phyloP scores from a whole-genome alignment of 2,888 invertebrate genomes.

The Monoplex corrugatus region DNA sequence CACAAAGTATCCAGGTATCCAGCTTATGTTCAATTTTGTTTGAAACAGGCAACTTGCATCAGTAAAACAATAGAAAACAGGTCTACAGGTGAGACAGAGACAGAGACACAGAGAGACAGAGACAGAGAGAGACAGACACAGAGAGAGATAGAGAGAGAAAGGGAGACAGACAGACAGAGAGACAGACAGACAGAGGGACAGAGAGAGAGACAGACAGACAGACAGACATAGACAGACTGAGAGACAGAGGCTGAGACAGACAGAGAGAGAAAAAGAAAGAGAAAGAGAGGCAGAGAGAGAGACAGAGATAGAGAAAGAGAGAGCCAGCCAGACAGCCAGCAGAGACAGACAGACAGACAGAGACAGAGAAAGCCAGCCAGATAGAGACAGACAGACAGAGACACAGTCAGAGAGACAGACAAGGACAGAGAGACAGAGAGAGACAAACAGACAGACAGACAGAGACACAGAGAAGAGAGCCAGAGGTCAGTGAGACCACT shows the following conservation, averaged over 20 bases:
- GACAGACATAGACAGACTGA: not conserved
- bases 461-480: no score
- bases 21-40: no score
- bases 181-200: no score
- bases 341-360: not conserved
- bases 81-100: no score
- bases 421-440: not conserved
- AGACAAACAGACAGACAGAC: not conserved
- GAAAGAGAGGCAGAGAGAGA: not conserved
- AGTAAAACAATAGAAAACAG: no score
- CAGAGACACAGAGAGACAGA: not conserved
- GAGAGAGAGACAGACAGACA: not conserved
- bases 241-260: not conserved
- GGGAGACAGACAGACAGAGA: no score
- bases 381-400: not conserved
- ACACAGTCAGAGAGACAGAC: not conserved
- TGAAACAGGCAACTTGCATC: no score
- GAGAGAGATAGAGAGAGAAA: not conserved
- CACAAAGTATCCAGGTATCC: no score
- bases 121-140: not conserved
- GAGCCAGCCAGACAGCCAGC: not conserved
- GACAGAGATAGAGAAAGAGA: not conserved
- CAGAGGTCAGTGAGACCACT: conserved; percentile 52
- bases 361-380: not conserved
- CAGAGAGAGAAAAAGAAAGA: not conserved